Evolutionary conservation across 1,140 invertebrate genomes (phyloP).

Genomic region (Prorops nasuta): DNA sequence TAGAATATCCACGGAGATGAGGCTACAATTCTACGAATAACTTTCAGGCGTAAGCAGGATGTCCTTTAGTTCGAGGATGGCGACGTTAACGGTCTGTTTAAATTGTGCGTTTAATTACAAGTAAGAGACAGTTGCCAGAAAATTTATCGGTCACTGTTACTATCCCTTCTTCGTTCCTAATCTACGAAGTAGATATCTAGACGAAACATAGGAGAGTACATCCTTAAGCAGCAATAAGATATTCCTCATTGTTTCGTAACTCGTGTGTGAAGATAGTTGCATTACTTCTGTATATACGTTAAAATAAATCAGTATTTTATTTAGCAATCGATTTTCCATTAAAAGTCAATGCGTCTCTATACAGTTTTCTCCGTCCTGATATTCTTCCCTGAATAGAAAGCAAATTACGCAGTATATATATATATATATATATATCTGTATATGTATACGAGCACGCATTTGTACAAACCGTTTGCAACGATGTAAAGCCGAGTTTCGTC

Average conservation of each 20-base stretch:
- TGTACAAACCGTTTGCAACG: too few species aligned
- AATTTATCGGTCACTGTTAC: slow-evolving; percentile 54
- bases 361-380: too few species aligned
- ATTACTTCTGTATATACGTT: too few species aligned
- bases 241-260: slow-evolving; percentile 21
- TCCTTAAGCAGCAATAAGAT: slow-evolving; percentile 27
- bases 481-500: too few species aligned
- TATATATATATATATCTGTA: too few species aligned
- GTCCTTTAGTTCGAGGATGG: slow-evolving; percentile 37
- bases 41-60: slow-evolving; percentile 8
- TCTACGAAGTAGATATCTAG: slow-evolving; percentile 44
- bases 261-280: neutral
- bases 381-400: too few species aligned
- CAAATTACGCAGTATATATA: too few species aligned
- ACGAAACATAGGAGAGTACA: slow-evolving; percentile 33
- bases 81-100: slow-evolving; percentile 50
- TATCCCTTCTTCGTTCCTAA: slow-evolving; percentile 45
- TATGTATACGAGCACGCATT: too few species aligned
- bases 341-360: too few species aligned
- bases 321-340: too few species aligned
- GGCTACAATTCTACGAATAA: slow-evolving; percentile 13
- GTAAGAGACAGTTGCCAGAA: slow-evolving; percentile 49
- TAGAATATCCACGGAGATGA: too few species aligned
- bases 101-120: slow-evolving; percentile 57
- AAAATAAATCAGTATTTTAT: too few species aligned